Evolutionary conservation across 2,888 invertebrate species (phyloP).

Genomic region (Polydrusus pterygomalis): DNA sequence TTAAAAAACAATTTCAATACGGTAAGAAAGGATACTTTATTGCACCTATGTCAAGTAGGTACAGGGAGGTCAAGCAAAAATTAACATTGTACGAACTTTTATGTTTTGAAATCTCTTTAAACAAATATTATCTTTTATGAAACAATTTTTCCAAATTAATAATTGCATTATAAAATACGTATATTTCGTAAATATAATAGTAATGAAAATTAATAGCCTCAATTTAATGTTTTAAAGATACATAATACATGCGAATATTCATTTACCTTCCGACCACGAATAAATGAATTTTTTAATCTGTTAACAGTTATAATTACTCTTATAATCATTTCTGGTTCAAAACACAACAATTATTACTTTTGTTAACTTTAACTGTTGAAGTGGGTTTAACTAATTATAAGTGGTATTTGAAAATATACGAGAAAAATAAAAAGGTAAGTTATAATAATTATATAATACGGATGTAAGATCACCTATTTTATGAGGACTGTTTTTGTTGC

Average conservation of each 20-base stretch:
- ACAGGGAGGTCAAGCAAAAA: constrained; percentile 16
- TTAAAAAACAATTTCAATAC: no score
- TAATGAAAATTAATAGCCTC: constrained; percentile 21
- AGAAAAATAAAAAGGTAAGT: no score
- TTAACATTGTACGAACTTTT: background rate
- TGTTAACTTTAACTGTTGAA: no score
- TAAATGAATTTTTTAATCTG: background rate
- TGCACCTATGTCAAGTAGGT: no score
- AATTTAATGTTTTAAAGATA: constrained; percentile 18
- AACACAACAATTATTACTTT: background rate
- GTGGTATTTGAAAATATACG: no score
- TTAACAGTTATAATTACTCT: background rate
- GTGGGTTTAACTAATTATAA: no score
- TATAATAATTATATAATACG: no score
- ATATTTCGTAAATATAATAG: constrained; percentile 17
- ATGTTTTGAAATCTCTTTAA: constrained; percentile 10
- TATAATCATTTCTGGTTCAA: background rate
- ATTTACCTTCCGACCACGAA: background rate
- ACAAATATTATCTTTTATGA: constrained; percentile 5
- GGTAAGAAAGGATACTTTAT: no score
- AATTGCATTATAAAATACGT: constrained; percentile 18
- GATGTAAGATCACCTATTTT: no score
- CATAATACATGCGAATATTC: background rate
- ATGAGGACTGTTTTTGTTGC: no score
- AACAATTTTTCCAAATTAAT: constrained; percentile 14